A percentile compares a stretch with the other conserved stretches of the same genome.
Conservation (phyloP, 1,140 invertebrate genomes). For the Patella vulgata region DNA sequence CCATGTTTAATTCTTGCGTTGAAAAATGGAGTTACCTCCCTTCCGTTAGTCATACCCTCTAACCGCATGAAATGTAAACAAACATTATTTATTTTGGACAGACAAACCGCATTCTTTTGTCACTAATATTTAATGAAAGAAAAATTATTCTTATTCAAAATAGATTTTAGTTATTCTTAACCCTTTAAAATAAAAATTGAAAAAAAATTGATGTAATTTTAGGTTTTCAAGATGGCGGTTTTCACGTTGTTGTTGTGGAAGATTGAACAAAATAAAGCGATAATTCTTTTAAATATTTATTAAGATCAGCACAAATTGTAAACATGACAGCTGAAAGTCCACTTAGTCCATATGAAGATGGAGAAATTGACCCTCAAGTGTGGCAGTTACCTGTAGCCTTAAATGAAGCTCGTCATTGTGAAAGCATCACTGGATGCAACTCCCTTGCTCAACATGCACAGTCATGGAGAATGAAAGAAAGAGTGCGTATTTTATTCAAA, state of each 20-base stretch:
- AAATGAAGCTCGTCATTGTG: conserved; percentile 76
- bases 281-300: no score
- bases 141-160: no score
- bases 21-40: conserved; percentile 1
- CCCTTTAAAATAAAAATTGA: no score
- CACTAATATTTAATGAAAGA: no score
- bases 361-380: conserved; percentile 50
- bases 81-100: no score
- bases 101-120: no score
- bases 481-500: conserved; percentile 77
- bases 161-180: no score
- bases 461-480: conserved; percentile 90
- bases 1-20: neutral
- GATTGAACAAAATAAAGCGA: no score
- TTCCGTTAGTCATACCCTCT: neutral
- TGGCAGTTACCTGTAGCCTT: conserved; percentile 61
- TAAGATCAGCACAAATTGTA: neutral
- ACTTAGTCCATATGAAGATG: conserved; percentile 41
- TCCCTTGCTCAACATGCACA: conserved; percentile 76
- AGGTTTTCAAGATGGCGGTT: no score
- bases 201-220: no score
- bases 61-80: no score
- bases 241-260: no score
- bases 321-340: conserved; percentile 22
- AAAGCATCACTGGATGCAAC: conserved; percentile 76